These are phyloP conservation scores for Drosophila borborema DNA, from an alignment of 2,888 invertebrate genomes.

Conservation along the genomic window DNA sequence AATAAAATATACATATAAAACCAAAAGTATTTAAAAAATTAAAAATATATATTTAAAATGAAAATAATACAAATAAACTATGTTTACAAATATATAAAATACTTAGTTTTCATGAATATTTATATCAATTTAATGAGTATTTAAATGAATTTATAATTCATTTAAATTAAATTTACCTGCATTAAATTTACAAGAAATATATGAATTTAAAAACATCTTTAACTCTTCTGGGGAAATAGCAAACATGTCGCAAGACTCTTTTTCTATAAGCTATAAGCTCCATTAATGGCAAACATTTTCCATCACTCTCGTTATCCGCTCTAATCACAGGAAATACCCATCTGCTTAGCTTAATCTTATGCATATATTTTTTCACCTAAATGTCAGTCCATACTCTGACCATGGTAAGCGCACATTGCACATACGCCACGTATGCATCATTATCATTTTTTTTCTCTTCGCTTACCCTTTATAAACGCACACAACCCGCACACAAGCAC, in stretches of 20 bases:
- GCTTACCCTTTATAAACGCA: neutral
- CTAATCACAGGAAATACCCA: neutral
- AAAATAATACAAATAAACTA: too few relatives aligned
- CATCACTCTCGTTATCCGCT: neutral
- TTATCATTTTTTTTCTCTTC: slow-evolving; percentile 32
- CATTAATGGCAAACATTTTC: neutral
- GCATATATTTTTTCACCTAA: slow-evolving; percentile 15
- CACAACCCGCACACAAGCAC: slow-evolving; percentile 1
- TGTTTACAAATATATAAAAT: too few relatives aligned
- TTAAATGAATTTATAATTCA: too few relatives aligned
- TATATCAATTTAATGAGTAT: too few relatives aligned
- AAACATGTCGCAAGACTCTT: neutral
- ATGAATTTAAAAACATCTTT: too few relatives aligned
- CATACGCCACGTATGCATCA: slow-evolving; percentile 25
- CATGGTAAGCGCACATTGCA: slow-evolving; percentile 7
- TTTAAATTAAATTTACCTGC: too few relatives aligned
- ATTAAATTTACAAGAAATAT: too few relatives aligned
- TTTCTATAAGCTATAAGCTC: neutral
- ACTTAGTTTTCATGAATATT: too few relatives aligned
- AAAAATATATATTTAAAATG: too few relatives aligned
- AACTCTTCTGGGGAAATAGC: neutral
- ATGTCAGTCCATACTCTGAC: slow-evolving; percentile 4
- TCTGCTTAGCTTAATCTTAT: slow-evolving; percentile 15
- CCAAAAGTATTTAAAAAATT: too few relatives aligned
- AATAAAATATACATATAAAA: too few relatives aligned